phyloP scores from a whole-genome alignment of 1,140 invertebrate species.

The Drosophila takahashii region DNA sequence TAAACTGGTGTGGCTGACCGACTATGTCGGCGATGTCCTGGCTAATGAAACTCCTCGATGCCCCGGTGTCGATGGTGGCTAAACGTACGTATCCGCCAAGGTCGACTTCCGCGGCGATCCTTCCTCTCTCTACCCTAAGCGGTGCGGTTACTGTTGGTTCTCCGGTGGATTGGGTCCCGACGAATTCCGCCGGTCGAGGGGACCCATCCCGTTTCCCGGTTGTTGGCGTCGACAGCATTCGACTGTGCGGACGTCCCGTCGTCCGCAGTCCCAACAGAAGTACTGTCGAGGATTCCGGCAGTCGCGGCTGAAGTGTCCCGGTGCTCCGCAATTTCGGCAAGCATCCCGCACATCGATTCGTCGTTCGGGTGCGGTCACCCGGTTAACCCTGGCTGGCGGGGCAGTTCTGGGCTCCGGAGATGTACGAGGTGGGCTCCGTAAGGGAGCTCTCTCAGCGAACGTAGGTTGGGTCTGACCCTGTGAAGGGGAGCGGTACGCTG shows the following conservation, averaged over 20 bases:
- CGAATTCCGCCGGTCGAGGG: too few relatives aligned
- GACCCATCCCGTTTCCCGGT: background rate
- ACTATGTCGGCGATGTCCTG: too few relatives aligned
- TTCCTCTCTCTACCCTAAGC: too few relatives aligned
- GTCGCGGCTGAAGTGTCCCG: background rate
- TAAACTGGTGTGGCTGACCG: too few relatives aligned
- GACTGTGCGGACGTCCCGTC: background rate
- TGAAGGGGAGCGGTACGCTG: background rate
- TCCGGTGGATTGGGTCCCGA: too few relatives aligned
- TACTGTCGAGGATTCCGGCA: background rate
- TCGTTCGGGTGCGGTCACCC: background rate
- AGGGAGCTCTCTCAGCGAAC: background rate
- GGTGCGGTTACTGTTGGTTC: background rate
- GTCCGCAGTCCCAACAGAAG: background rate
- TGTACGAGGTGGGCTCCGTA: background rate
- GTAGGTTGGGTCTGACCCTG: background rate
- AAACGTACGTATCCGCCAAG: too few relatives aligned
- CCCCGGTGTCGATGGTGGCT: too few relatives aligned
- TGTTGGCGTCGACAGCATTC: background rate
- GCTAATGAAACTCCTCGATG: too few relatives aligned
- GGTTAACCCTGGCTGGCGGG: background rate
- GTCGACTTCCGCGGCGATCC: too few relatives aligned
- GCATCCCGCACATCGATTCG: background rate
- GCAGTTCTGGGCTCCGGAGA: background rate
- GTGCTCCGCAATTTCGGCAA: background rate